Evolutionary conservation across 1,140 invertebrate species (phyloP).

Genomic region (Drosophila chauvacae): DNA sequence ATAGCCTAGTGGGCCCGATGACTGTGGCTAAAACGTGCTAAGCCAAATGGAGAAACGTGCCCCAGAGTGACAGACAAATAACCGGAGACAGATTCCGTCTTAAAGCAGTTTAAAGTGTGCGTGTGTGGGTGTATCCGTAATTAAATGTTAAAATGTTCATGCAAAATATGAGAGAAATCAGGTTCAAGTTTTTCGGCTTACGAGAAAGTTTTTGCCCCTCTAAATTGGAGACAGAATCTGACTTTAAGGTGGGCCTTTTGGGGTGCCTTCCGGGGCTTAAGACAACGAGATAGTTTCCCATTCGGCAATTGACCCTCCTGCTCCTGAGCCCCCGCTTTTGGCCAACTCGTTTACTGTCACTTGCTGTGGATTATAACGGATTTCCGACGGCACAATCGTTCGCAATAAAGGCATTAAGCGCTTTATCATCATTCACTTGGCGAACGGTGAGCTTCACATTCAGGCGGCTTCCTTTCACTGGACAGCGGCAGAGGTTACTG

Average conservation of each 20-base stretch:
- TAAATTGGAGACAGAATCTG: constrained; percentile 13
- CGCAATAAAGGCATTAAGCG: constrained; percentile 77
- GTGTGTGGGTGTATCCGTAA: neutral
- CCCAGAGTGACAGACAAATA: constrained; percentile 30
- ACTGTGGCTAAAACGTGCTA: constrained; percentile 68
- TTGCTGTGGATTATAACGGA: constrained; percentile 82
- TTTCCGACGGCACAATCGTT: constrained; percentile 74
- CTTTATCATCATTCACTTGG: constrained; percentile 81
- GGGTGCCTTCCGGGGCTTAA: constrained; percentile 35
- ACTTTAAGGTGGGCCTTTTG: constrained; percentile 23
- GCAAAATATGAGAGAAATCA: constrained; percentile 58
- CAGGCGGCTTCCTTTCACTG: constrained; percentile 34
- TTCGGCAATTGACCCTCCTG: constrained; percentile 29
- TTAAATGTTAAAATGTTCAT: constrained; percentile 22
- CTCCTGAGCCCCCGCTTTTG: constrained; percentile 4
- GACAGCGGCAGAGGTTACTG: constrained; percentile 13
- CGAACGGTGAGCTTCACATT: constrained; percentile 59
- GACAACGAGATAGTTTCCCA: constrained; percentile 68
- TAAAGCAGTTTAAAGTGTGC: constrained; percentile 61
- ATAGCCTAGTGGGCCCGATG: constrained; percentile 33
- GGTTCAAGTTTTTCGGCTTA: constrained; percentile 7
- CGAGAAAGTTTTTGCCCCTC: constrained; percentile 21
- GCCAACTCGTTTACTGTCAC: constrained; percentile 79
- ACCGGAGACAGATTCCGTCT: constrained; percentile 37
- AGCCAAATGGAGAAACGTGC: constrained; percentile 62